Conservation (phyloP, 2,797 vertebrate genomes). For the Sebastolobus altivelis region DNA sequence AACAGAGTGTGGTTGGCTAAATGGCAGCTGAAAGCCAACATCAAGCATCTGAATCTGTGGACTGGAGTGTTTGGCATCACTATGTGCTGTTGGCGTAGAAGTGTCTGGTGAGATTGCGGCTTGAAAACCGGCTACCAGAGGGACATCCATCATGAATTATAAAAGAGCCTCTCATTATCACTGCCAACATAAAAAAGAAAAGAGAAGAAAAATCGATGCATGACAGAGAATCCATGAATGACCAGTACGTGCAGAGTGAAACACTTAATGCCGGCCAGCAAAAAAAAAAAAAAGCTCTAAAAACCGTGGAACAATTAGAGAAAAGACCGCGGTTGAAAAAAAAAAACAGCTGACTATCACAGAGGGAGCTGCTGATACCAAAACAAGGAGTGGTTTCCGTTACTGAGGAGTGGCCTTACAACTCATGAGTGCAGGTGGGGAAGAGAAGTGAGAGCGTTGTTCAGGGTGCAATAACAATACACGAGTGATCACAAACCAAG, state of each 20-base stretch:
- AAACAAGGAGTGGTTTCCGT: conserved; percentile 47
- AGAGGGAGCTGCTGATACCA: conserved; percentile 43
- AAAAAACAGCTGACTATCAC: background rate
- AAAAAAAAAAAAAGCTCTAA: conserved; percentile 11
- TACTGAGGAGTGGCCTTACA: conserved; percentile 31
- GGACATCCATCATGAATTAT: conserved; percentile 78
- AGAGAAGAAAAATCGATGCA: conserved; percentile 43
- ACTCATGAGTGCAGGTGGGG: conserved; percentile 51
- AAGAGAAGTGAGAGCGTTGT: conserved; percentile 36
- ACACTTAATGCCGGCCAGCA: conserved; percentile 8
- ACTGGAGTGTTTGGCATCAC: conserved; percentile 59
- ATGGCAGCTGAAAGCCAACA: conserved; percentile 70
- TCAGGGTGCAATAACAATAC: conserved; percentile 25
- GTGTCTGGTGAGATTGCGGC: conserved; percentile 61
- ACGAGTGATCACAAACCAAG: conserved; percentile 28
- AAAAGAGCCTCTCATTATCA: conserved; percentile 65
- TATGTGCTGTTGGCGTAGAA: conserved; percentile 42
- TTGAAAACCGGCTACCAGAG: conserved; percentile 63
- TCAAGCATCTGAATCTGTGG: conserved; percentile 63
- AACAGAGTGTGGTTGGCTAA: conserved; percentile 48
- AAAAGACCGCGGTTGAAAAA: conserved; percentile 25
- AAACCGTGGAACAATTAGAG: conserved; percentile 35
- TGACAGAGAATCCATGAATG: conserved; percentile 59
- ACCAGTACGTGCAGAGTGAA: conserved; percentile 25
- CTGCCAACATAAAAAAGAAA: conserved; percentile 62